Base-by-base conservation (phyloP, 2,113 vertebrate genomes). In the Phalacrocorax aristotelis region DNA sequence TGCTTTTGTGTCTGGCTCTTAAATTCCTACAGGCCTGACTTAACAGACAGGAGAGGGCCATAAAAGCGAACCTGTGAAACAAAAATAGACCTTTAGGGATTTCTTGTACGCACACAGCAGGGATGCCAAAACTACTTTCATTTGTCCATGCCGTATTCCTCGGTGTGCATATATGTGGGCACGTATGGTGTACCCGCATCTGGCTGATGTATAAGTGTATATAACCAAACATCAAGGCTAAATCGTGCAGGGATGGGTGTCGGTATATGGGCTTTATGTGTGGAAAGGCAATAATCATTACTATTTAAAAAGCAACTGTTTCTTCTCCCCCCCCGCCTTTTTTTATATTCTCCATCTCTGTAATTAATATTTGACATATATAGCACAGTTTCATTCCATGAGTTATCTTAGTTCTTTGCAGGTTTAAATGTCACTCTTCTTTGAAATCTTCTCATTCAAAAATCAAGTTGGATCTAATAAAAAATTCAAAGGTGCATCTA, bases 361-460 rank as follows among this genome's bases (percentile, higher is more conserved):
- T 97, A 96, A 97, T 97, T 98, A 97, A 97, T 98, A 97, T 97
- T 96, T 87, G 80, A 97, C 93, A 93, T 94, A 95, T 91, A 84
- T 58, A 90, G 92, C 78, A 66, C 32, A 72, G 79, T 97, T 96
- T 60, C 58, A 34, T 92, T 96, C 94, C 55, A 62, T 64, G 84
- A 83, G 87, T 46, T 87, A 85, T 76, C 95, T 94, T 91, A 94
- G 96, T 83, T 80, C 82, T 93, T 78, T 88, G 38, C 85, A 64
- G 80, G 95, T 97, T 96, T 90, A 97, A 97, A 97, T 80, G 90
- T 96, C 95, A 97, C 86, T 97, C 86, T 96, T 93, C 92, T 97
- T 90, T 97, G 93, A 98, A 95, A 95, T 98, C 80, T 94, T 86
- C 91, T 96, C 96, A 91, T 98, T 98, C 93, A 79, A 96, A 96